Evolutionary conservation across 2,888 invertebrate species (phyloP), one percentile per base, ranked within the genome.

Genomic region (Hyposoter dolosus): DNA sequence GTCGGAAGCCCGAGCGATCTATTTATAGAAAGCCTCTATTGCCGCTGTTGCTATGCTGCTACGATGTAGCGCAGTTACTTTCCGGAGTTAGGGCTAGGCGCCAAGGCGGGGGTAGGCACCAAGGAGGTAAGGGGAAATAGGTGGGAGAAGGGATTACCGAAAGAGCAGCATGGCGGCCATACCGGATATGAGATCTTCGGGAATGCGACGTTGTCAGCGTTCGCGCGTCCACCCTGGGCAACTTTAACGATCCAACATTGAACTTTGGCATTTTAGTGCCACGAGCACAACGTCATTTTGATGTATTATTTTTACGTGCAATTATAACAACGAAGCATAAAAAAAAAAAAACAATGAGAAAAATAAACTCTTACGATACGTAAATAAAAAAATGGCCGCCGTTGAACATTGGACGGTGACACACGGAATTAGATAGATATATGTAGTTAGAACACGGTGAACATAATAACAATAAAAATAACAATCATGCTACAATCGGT

Each of bases 31-130:
- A 88, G 84, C 87, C 89, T 88, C 89, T 90, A 91, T 91, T 89
- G 88, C 86, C 86, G 92, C 90, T 93, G 93, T 93, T 93, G 92
- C 93, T 92, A 93, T 92, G 93, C 92, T 87, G 89, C 89, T 74
- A 66, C 82, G 74, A 74, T 79, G 81, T 43, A 66, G 86, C 88
- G 84, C 78, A 56, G 85, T 83, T 80, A 74, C 56, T 68, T 77
- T 35, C 56, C 35, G 56, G 81, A 84, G 86, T 43, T 23, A 83
- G 85, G 66, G 63, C 56, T 88, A 63, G 40, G 53, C 72, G 68
- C 60, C 53, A 78, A 65, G 32, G 65, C 53, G 85, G 66, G 68
- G 47, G 68, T 32, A 53, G 63, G 80, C 32, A 72, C 53, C 50
- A 56, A 76, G 82, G 68, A 69, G 82, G 82, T 77, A 35, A 75